These are phyloP conservation scores for Menidia beryllina DNA, from an alignment of 2,113 vertebrate genomes.

Conservation along the genomic window DNA sequence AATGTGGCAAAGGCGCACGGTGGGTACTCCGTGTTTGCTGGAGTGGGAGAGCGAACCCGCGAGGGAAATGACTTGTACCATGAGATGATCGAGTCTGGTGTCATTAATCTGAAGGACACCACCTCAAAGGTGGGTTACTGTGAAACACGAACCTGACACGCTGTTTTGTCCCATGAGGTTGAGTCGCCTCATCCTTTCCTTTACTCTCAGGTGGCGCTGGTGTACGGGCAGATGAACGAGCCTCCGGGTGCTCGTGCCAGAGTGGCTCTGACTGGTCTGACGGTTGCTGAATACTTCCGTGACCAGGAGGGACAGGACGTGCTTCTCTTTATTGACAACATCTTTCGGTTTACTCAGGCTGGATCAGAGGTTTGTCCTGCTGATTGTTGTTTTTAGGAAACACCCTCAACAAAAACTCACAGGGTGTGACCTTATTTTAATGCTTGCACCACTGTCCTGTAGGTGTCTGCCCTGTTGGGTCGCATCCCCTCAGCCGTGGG, in stretches of 20 bases:
- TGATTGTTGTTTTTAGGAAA: too few species aligned
- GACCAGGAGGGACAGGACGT: slow-evolving; percentile 99
- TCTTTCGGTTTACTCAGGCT: slow-evolving; percentile 99
- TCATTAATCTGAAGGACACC: slow-evolving; percentile 97
- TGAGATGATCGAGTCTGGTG: slow-evolving; percentile 99
- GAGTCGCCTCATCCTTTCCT: too few species aligned
- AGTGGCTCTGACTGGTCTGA: slow-evolving; percentile 94
- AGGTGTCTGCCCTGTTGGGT: slow-evolving; percentile 97
- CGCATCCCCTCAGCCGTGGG: slow-evolving; percentile 98
- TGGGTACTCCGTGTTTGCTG: slow-evolving; percentile 97
- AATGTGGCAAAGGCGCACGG: slow-evolving; percentile 98
- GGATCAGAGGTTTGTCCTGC: slow-evolving; percentile 96
- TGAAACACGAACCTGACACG: too few species aligned
- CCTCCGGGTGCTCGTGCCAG: slow-evolving; percentile 95
- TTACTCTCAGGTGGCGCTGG: slow-evolving; percentile 90
- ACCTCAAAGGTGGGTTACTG: slow-evolving; percentile 96
- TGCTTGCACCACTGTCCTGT: too few species aligned
- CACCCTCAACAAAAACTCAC: too few species aligned
- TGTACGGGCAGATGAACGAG: slow-evolving; percentile 99
- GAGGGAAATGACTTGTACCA: slow-evolving; percentile 98
- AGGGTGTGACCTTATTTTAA: too few species aligned
- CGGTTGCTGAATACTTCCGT: slow-evolving; percentile 98
- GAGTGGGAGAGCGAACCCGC: slow-evolving; percentile 95
- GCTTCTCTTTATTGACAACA: slow-evolving; percentile 98
- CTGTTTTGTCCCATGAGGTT: too few species aligned